Evolutionary conservation across 2,113 vertebrate species (phyloP).

Genomic region (Engraulis encrasicolus): DNA sequence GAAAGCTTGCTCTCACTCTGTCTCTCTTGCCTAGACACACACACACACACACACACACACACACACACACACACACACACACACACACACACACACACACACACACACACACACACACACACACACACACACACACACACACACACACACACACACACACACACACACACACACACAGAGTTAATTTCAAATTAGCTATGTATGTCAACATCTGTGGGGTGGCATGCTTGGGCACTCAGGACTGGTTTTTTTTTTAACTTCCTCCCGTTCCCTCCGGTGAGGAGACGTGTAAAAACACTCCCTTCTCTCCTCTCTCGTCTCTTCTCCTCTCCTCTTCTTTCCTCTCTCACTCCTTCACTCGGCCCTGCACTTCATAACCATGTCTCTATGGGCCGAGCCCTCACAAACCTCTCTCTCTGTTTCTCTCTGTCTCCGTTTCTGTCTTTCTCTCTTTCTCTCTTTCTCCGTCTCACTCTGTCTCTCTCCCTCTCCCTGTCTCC

Average conservation of each 20-base stretch:
- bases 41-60: neutral
- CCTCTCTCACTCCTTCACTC: neutral
- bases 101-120: neutral
- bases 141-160: neutral
- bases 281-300: neutral
- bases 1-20: neutral
- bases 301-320: too few relatives aligned
- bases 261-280: neutral
- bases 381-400: too few relatives aligned
- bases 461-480: slow-evolving; percentile 20
- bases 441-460: neutral
- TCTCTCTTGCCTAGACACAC: neutral
- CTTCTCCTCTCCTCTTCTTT: neutral
- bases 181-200: neutral
- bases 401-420: too few relatives aligned
- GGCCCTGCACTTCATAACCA: neutral
- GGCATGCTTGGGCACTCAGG: slow-evolving; percentile 9
- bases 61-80: neutral
- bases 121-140: neutral
- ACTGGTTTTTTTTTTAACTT: neutral
- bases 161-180: neutral
- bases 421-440: too few relatives aligned
- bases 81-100: neutral
- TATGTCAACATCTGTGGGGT: slow-evolving; percentile 15
- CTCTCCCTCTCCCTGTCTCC: neutral